Base-by-base conservation (phyloP, 2,797 vertebrate species). In the Macrochelys suwanniensis region DNA sequence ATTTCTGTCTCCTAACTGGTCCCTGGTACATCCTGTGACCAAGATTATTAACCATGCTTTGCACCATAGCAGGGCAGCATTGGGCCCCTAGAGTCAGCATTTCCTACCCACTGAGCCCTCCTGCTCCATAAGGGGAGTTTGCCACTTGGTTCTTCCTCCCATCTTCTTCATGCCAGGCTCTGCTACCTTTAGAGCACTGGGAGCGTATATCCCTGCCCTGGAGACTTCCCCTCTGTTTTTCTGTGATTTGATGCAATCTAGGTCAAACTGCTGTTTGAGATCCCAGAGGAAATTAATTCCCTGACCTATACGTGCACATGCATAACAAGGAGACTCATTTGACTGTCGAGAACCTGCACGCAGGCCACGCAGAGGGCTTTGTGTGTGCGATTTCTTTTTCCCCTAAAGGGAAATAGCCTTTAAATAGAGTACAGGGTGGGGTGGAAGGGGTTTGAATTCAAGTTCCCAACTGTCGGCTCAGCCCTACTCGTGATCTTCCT, bases 401-500 rank as follows among this genome's bases (percentile, higher is more conserved):
- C 87, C 94, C 89, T 94, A 83, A 13, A 95, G 95, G 97, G 95
- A 97, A 98, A 85, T 7, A 1, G 87, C 49, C 96, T 96, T 84
- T 74, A 93, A 97, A 96, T 92, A 94, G 89, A 97, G 81, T 88
- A 42, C 80, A 88, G 90, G 91, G 82, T 96, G 88, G 94, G 95
- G 89, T 96, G 93, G 96, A 94, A 95, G 81, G 77, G 57, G 80
- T 80, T 50, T 80, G 93, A 71, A 28, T 78, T 86, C 61, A 26
- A 65, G 84, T 89, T 93, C 94, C 95, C 95, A 92, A 93, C 93
- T 95, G 77, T 94, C 94, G 86, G 74, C 87, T 92, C 94, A 93
- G 92, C 94, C 65, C 95, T 94, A 77, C 89, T 96, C 91, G 68
- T n/a, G 42, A 89, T 96, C 97, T 97, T 97, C 97, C 97, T 97